Evolutionary conservation across 2,113 vertebrate genomes (phyloP).

Genomic region (Lasiurus borealis): DNA sequence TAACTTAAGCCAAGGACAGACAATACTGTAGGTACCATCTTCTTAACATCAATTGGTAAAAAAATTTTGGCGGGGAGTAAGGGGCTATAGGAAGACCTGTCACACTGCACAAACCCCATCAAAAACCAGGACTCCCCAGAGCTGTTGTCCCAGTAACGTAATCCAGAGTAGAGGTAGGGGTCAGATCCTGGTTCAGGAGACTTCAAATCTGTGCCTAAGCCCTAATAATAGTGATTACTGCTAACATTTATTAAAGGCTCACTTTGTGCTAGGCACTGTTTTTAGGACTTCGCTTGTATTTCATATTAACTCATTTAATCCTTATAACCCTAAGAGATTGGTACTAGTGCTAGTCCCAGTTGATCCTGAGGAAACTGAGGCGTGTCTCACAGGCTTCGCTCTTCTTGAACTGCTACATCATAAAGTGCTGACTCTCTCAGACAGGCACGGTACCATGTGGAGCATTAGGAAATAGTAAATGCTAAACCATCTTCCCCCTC

Average conservation of each 20-base stretch:
- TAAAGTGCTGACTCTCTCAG: background rate
- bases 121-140: background rate
- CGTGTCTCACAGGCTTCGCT: background rate
- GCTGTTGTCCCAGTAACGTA: background rate
- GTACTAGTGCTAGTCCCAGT: background rate
- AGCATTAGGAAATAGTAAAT: background rate
- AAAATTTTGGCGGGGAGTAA: background rate
- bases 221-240: background rate
- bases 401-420: background rate
- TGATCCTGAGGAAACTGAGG: slow-evolving; percentile 28
- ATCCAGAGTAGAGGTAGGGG: background rate
- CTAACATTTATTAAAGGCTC: background rate
- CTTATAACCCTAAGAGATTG: background rate
- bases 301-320: slow-evolving; percentile 33
- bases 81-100: background rate
- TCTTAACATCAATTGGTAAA: background rate
- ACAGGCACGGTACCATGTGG: background rate
- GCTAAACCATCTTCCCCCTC: background rate
- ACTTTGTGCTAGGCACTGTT: background rate
- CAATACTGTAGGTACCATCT: background rate
- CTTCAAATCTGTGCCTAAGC: background rate
- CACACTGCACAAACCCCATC: background rate
- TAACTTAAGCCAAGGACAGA: background rate
- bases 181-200: background rate
- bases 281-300: slow-evolving; percentile 22